Conservation (phyloP, 2,888 invertebrate species). For the Dolichomitus sp. region DNA sequence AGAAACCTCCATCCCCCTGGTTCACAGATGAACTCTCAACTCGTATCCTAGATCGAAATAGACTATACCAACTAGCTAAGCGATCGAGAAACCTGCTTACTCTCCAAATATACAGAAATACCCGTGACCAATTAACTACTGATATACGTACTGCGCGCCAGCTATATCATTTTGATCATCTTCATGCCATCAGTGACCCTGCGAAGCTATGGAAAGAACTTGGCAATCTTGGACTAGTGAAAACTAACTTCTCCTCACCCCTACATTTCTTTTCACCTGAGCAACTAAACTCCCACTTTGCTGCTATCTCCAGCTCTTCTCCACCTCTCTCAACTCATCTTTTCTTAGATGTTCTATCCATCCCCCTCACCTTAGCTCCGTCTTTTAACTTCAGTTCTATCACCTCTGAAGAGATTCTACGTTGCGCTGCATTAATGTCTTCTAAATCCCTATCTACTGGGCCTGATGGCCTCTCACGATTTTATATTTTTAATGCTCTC, state of each 20-base stretch:
- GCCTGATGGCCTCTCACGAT: not conserved
- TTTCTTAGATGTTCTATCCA: not conserved
- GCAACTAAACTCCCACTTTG: not conserved
- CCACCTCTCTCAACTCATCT: not conserved
- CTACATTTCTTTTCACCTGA: not conserved
- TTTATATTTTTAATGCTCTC: not conserved
- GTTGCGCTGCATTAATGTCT: not conserved
- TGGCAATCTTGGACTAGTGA: not conserved
- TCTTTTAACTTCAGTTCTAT: not conserved
- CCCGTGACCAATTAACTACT: not conserved
- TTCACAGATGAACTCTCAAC: not conserved
- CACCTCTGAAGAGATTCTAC: not conserved
- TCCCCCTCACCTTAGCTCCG: not conserved
- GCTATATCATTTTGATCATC: not conserved
- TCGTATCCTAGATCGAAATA: not conserved
- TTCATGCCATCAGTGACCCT: not conserved
- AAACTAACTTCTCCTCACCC: not conserved
- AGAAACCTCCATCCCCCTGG: constrained; percentile 6
- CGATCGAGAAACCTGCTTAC: not conserved
- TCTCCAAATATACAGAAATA: not conserved
- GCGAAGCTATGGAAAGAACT: constrained; percentile 5
- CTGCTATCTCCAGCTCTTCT: not conserved
- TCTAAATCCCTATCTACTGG: not conserved
- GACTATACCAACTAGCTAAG: not conserved
- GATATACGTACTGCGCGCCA: not conserved